Evolutionary conservation across 1,140 invertebrate species (phyloP), one percentile per base, ranked within the genome.

Genomic region (Thaumetopoea pityocampa): DNA sequence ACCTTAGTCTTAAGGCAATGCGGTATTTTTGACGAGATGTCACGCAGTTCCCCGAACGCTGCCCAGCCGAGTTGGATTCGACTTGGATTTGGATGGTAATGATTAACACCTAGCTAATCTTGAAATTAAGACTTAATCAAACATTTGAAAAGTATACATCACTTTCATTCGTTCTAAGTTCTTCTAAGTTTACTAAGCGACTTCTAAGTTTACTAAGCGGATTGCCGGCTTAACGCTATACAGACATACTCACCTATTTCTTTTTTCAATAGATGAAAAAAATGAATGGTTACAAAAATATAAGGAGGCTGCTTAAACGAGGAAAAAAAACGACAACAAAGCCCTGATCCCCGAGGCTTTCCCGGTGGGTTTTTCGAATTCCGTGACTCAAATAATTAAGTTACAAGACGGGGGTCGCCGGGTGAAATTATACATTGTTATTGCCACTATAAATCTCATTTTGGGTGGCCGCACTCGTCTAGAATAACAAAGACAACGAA

Each of bases 361-460:
- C 53, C 50, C 59, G 45, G 61, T 49, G 60, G 62, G 60, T 71
- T 71, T 77, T 79, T 72, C 63, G 77, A 71, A 80, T 81, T 81
- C 65, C 80, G 80, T 81, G 77, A 81, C 76, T 80, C 71, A 78
- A 78, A 84, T 81, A 84, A 81, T 80, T 81, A 84, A 78, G 64
- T 71, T 47, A 50, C 36, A 61, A 59, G 51, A 67, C 67, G 61
- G 61, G 61, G 70, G 69, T 72, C 62, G 69, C 49, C 47, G 64
- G 60, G 68, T 67, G 54, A 81, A 81, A 79, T 81, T 82, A 76
- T 78, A 78, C 74, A 77, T 77, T 77, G 74, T 79, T 79, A 71
- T 73, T 71, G 51, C 67, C 59, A 59, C 67, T 61, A 77, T 80
- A 78, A 82, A 82, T 78, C 64, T 71, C 57, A 71, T 76, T 70